These are phyloP conservation scores for Mythimna lalbum DNA, from an alignment of 2,888 invertebrate genomes.

Conservation along the genomic window DNA sequence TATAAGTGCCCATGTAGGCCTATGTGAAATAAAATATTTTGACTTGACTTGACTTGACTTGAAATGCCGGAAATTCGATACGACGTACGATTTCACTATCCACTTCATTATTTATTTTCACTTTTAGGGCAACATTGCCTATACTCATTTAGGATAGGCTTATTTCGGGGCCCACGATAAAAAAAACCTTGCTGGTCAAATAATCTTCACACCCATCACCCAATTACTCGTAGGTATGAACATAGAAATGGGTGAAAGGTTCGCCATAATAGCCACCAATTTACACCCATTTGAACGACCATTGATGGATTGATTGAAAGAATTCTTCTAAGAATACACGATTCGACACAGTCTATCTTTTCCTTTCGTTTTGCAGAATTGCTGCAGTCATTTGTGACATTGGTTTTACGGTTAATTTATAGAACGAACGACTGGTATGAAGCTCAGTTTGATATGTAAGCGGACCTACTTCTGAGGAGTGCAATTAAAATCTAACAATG, in stretches of 20 bases:
- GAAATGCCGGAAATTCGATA: slow-evolving; percentile 21
- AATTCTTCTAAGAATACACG: slow-evolving; percentile 72
- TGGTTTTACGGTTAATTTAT: slow-evolving; percentile 70
- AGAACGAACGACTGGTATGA: slow-evolving; percentile 51
- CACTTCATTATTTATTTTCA: slow-evolving; percentile 51
- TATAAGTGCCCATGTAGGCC: too few species aligned
- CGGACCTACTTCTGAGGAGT: slow-evolving; percentile 60
- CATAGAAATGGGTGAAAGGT: slow-evolving; percentile 82
- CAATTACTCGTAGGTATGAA: slow-evolving; percentile 68
- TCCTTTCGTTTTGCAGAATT: slow-evolving; percentile 69
- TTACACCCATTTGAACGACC: slow-evolving; percentile 77
- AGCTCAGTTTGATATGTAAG: slow-evolving; percentile 59
- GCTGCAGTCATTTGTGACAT: slow-evolving; percentile 66
- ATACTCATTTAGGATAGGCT: slow-evolving; percentile 38
- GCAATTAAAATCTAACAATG: slow-evolving; percentile 57
- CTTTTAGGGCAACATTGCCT: slow-evolving; percentile 45
- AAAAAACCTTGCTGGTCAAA: slow-evolving; percentile 63
- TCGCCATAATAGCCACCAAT: slow-evolving; percentile 77
- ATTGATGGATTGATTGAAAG: slow-evolving; percentile 74
- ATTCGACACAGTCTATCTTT: slow-evolving; percentile 73
- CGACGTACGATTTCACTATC: slow-evolving; percentile 15
- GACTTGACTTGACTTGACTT: too few species aligned
- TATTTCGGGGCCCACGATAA: slow-evolving; percentile 50
- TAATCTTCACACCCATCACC: slow-evolving; percentile 60
- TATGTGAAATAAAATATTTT: too few species aligned